Evolutionary conservation across 2,888 invertebrate genomes (phyloP).

Genomic region (Actias luna): DNA sequence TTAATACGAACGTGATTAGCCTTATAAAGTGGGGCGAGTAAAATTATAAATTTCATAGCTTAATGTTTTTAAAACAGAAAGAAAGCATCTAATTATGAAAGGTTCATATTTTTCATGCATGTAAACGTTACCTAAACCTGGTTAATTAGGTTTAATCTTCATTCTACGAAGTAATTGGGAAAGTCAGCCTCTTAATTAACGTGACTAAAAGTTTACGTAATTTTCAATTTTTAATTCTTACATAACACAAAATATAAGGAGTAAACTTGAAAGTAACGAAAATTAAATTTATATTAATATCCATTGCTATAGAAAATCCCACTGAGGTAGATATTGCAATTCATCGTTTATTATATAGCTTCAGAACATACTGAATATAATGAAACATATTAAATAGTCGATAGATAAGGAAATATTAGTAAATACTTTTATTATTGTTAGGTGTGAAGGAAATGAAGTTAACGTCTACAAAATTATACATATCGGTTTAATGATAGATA

Average conservation of each 20-base stretch:
- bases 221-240: neutral
- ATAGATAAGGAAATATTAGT: too few species aligned
- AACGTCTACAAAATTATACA: too few species aligned
- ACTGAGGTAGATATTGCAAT: too few species aligned
- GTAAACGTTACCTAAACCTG: neutral
- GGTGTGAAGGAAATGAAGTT: too few species aligned
- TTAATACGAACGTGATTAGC: neutral
- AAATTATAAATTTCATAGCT: neutral
- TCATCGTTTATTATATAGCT: neutral
- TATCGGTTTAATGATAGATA: too few species aligned
- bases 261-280: neutral
- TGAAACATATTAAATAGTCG: too few species aligned
- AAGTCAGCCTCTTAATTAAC: neutral
- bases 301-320: too few species aligned
- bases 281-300: too few species aligned
- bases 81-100: slow-evolving; percentile 2
- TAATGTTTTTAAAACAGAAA: neutral
- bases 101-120: neutral
- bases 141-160: neutral
- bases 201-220: neutral
- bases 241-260: neutral
- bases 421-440: too few species aligned
- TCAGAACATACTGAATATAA: too few species aligned
- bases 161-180: neutral
- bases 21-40: neutral